Percentiles rank a stretch among this genome's conserved stretches.
Conservation (phyloP, 2,113 vertebrate species). For the Onychostoma macrolepis region DNA sequence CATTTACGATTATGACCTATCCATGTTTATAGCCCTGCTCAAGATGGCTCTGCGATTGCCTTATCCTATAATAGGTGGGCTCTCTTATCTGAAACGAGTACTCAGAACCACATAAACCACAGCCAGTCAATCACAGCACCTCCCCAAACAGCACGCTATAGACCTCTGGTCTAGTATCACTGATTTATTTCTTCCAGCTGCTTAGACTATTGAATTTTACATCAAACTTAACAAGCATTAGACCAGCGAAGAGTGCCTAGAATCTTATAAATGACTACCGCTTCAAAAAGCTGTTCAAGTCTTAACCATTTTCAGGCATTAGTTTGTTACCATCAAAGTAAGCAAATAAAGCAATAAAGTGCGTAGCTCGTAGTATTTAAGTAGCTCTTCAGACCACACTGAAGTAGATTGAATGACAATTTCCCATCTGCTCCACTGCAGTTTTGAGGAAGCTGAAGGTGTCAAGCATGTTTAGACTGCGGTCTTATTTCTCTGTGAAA, state of each 20-base stretch:
- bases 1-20: constrained; percentile 29
- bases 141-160: background rate
- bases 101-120: constrained; percentile 21
- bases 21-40: constrained; percentile 33
- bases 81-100: constrained; percentile 43
- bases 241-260: background rate
- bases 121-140: constrained; percentile 24
- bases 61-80: constrained; percentile 34
- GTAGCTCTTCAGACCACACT: background rate
- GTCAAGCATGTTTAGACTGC: constrained; percentile 7
- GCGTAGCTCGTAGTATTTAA: background rate
- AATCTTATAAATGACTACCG: background rate
- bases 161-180: constrained; percentile 23
- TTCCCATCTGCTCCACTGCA: background rate
- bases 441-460: background rate
- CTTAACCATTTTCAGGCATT: background rate
- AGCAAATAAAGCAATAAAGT: background rate
- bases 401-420: background rate
- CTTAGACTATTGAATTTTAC: constrained; percentile 2
- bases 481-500: constrained; percentile 6
- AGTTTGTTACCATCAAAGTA: background rate
- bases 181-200: background rate
- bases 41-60: constrained; percentile 26
- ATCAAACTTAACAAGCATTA: constrained; percentile 11
- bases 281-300: background rate